A percentile compares a stretch with the other conserved stretches of the same genome.
phyloP scores from a whole-genome alignment of 1,140 invertebrate species.

The Homarus americanus region DNA sequence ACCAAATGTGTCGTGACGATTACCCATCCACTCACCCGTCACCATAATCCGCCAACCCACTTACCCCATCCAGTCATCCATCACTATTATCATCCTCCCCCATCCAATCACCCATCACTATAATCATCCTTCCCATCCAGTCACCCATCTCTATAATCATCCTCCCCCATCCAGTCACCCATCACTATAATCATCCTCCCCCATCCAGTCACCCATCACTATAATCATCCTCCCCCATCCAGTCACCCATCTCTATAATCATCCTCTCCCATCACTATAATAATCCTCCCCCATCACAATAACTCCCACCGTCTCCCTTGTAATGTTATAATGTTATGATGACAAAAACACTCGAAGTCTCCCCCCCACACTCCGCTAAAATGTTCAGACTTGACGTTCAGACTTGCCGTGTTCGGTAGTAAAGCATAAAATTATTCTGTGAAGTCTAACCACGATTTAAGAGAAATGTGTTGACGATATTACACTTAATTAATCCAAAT shows the following conservation, averaged over 20 bases:
- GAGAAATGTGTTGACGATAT: too few relatives aligned
- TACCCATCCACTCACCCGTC: too few relatives aligned
- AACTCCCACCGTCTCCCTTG: background rate
- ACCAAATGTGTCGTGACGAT: too few relatives aligned
- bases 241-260: background rate
- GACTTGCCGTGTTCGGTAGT: too few relatives aligned
- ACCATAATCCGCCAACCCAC: too few relatives aligned
- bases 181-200: background rate
- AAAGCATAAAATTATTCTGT: too few relatives aligned
- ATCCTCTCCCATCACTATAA: background rate
- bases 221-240: background rate
- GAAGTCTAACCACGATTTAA: too few relatives aligned
- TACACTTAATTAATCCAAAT: too few relatives aligned
- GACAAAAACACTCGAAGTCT: too few relatives aligned
- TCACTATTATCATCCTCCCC: background rate
- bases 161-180: background rate
- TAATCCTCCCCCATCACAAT: background rate
- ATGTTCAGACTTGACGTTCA: too few relatives aligned
- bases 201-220: background rate
- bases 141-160: background rate
- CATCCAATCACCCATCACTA: background rate
- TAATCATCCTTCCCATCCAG: background rate
- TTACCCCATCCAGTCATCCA: background rate
- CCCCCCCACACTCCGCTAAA: too few relatives aligned
- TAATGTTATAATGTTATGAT: too few relatives aligned